Percentiles rank a stretch among this genome's conserved stretches.
phyloP scores from a whole-genome alignment of 2,888 invertebrate genomes.

The Drosophila mercatorum region DNA sequence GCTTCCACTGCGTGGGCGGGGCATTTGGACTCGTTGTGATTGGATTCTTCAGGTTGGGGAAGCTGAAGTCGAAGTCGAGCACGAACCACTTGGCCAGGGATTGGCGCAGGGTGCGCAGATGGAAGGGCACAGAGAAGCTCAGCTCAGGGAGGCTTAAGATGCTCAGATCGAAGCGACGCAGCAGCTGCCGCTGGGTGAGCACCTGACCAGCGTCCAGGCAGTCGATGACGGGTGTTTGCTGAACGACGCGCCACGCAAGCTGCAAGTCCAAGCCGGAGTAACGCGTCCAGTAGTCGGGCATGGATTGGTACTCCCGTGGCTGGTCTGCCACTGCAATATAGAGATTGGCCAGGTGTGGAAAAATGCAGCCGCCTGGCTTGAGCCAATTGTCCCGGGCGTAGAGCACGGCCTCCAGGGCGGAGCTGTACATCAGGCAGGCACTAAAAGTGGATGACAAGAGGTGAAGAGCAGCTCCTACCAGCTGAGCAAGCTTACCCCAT shows the following conservation, averaged over 20 bases:
- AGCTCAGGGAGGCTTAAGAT: constrained; percentile 25
- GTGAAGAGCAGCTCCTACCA: too few species aligned
- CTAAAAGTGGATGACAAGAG: constrained; percentile 11
- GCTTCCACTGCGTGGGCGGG: constrained; percentile 47
- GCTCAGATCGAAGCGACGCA: constrained; percentile 39
- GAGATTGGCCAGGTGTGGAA: constrained; percentile 41
- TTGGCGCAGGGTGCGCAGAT: constrained; percentile 30
- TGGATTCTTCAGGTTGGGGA: constrained; percentile 8
- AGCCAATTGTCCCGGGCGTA: constrained; percentile 54
- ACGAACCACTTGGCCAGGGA: constrained; percentile 43
- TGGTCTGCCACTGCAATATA: constrained; percentile 34
- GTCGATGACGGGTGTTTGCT: constrained; percentile 25
- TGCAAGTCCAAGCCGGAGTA: constrained; percentile 41
- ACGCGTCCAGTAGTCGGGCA: constrained; percentile 17
- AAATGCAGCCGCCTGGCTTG: constrained; percentile 45
- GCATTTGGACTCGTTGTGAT: constrained; percentile 37
- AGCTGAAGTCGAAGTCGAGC: constrained; percentile 49
- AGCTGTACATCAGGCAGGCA: constrained; percentile 52
- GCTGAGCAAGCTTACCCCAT: constrained; percentile 49
- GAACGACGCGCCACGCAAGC: constrained; percentile 13
- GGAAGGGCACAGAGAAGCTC: constrained; percentile 40
- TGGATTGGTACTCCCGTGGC: neutral
- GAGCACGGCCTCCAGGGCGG: constrained; percentile 40
- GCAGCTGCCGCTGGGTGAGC: constrained; percentile 26
- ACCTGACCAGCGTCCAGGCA: constrained; percentile 18